Percentiles rank a stretch among this genome's conserved stretches.
These are phyloP conservation scores for Trissolcus basalis DNA, from an alignment of 1,140 invertebrate species.

Conservation along the genomic window DNA sequence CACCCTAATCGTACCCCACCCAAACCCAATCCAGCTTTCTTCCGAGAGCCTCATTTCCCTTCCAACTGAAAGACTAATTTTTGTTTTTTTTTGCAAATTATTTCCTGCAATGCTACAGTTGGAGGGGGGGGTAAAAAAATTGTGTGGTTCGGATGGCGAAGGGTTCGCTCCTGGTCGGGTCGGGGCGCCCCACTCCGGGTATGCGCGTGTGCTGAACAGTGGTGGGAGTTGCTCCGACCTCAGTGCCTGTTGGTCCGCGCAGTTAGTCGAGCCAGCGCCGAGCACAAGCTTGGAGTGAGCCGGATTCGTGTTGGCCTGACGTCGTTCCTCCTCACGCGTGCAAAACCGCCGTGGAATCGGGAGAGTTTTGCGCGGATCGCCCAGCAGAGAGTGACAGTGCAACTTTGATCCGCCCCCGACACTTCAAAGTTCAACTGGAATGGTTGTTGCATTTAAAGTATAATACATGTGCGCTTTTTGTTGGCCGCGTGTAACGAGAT, in stretches of 20 bases:
- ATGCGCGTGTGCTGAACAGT: slow-evolving; percentile 27
- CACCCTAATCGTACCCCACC: too few relatives aligned
- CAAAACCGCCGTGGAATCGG: too few relatives aligned
- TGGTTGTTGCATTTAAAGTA: neutral
- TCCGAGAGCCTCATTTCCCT: too few relatives aligned
- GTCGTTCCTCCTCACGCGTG: slow-evolving; percentile 13
- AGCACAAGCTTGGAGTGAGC: slow-evolving; percentile 66
- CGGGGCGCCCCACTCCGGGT: slow-evolving; percentile 26
- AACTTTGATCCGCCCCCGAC: slow-evolving; percentile 9
- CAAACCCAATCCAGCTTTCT: too few relatives aligned
- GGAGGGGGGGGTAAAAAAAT: slow-evolving; percentile 1
- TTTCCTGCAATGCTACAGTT: neutral
- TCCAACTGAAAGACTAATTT: too few relatives aligned
- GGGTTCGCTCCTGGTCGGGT: slow-evolving; percentile 26
- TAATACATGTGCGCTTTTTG: too few relatives aligned
- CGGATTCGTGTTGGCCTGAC: slow-evolving; percentile 60
- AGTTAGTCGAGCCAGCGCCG: slow-evolving; percentile 70
- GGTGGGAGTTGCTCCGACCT: slow-evolving; percentile 56
- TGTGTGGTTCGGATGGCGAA: slow-evolving; percentile 18
- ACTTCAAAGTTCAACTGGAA: slow-evolving; percentile 17
- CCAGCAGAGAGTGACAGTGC: slow-evolving; percentile 29
- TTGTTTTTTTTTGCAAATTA: too few relatives aligned
- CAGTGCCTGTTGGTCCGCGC: slow-evolving; percentile 50
- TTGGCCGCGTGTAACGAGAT: too few relatives aligned
- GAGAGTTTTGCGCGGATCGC: too few relatives aligned